Conservation (phyloP, 92 coral and sea anemone species). For the Pocillopora meandrina region DNA sequence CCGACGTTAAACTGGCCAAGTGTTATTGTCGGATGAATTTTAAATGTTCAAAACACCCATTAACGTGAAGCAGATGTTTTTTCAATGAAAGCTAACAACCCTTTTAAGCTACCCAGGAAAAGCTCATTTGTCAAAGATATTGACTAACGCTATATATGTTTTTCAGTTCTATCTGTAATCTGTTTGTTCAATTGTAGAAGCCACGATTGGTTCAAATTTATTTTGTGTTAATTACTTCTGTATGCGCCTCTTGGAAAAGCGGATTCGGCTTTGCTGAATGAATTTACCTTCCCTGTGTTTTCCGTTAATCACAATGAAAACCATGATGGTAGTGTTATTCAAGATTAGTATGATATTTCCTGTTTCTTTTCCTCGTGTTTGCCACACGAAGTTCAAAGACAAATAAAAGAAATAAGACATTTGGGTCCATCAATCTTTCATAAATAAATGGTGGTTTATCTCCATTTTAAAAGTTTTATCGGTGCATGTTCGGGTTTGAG, state of each 20-base stretch:
- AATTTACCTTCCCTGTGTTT: background rate
- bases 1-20: background rate
- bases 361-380: too few relatives aligned
- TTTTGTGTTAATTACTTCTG: slow-evolving; percentile 11
- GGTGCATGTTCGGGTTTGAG: too few relatives aligned
- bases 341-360: background rate
- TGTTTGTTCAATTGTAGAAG: background rate
- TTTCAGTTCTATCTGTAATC: background rate
- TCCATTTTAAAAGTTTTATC: too few relatives aligned
- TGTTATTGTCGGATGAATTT: background rate
- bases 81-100: background rate
- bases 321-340: background rate
- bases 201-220: slow-evolving; percentile 7
- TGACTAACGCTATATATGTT: background rate
- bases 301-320: background rate
- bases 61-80: slow-evolving; percentile 18
- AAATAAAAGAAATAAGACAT: too few relatives aligned
- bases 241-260: background rate
- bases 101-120: background rate
- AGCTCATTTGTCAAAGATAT: background rate
- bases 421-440: too few relatives aligned
- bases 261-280: background rate
- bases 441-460: too few relatives aligned
- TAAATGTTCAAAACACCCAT: background rate
- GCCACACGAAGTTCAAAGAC: too few relatives aligned